Base-by-base conservation (phyloP, 2,888 invertebrate species). In the Acleris laterana region DNA sequence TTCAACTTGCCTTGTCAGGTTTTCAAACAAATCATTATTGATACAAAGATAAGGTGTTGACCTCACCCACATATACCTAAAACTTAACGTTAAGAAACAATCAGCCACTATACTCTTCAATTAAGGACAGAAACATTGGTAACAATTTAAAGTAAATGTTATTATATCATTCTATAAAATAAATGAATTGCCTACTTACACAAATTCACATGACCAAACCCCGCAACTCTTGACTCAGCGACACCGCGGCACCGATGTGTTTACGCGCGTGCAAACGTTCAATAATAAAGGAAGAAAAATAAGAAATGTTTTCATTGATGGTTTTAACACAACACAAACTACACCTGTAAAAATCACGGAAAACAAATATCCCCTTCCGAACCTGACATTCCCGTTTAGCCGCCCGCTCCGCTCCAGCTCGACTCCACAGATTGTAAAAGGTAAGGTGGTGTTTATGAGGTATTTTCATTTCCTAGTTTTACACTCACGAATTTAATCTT, bases 301-400 rank as follows among this genome's bases (percentile, higher is more conserved):
- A 55, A 60, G 17, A 42, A 60, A 65, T 72, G 73, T 76, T 79
- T 81, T 79, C 79, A 80, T 80, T 82, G 72, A 83, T 83, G 83
- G 86, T 85, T 80, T 83, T 82, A 83, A 83, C 86, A 87, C 83
- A 77, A 81, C 80, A 83, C 78, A 74, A 77, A 78, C 71, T 70
- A 76, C 78, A 78, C 56, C 32, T 52, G 32, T 62, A 57, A 62
- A 60, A 62, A 66, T 57, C 56, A 57, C 66, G 61, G 38, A 9
- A 60, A 61, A 65, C 74, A 73, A 38, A 66, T 70, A 69, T 58
- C 62, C 69, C 68, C 62, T 48, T 38, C 62, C 71, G 50, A 68
- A 69, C 72, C 72, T 70, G 69, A 63, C 63, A 48, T 61, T 65
- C 72, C 71, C 72, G 71, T 74, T 70, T 69, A 69, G 57, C 65